Base-by-base conservation (phyloP, 2,113 vertebrate species). In the Taurulus bubalis region DNA sequence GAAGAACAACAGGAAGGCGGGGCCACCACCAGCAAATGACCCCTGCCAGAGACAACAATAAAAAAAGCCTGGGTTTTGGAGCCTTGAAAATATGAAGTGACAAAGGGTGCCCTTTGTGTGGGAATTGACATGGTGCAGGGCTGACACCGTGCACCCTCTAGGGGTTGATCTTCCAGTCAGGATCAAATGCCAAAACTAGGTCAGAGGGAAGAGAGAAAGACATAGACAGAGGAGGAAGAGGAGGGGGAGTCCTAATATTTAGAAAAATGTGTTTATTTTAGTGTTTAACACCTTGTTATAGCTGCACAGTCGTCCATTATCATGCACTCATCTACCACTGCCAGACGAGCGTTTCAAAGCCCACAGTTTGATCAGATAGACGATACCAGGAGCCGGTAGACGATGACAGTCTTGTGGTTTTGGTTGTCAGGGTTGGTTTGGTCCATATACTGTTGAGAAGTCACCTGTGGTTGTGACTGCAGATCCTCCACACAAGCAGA, bases 111-210 rank as follows among this genome's bases (percentile, higher is more conserved):
- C 94, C 94, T 94, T 95, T 94, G 94, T 93, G 91, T 87, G 85
- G 89, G 90, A 93, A 92, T 89, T 95, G 95, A 94, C 85, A 86
- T 89, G 92, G 91, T 81, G 79, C 82, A 62, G 82, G 94, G 87
- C 89, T 95, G 94, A 95, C 94, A 95, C 81, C 11, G 90, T 89
- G 91, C 91, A 87, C 90, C 95, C 95, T 95, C 92, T 89, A 94
- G 95, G 94, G 94, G 91, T 92, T 93, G 94, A 94, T 94, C 94
- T 92, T 93, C 93, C 91, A 90, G 91, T 92, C 89, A 91, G 92
- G 94, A 95, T 93, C 93, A 94, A 94, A 93, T 92, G 93, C 88
- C 93, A 94, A 83, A 96, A 95, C 85, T 96, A 95, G 95, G 95
- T 96, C 95, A 95, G 87, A 77, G 91, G 75, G 70, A 53, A 47